phyloP scores from a whole-genome alignment of 2,888 invertebrate genomes.

The Pristionchus arcanus region DNA sequence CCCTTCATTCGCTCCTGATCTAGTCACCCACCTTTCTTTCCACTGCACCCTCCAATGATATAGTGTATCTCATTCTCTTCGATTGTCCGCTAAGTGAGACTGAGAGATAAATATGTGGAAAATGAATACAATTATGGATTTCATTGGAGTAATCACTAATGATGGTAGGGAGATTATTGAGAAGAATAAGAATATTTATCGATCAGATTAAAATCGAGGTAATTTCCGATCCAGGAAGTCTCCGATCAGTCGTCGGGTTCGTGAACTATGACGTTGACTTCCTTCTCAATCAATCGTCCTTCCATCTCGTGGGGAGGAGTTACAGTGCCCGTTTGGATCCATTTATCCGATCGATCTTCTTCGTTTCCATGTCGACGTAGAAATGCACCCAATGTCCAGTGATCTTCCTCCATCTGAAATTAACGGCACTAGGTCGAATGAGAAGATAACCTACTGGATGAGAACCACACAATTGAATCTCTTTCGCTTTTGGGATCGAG shows the following conservation, averaged over 20 bases:
- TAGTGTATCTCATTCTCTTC: constrained; percentile 50
- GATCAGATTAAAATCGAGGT: not conserved
- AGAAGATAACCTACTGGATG: no score
- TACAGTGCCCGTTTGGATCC: not conserved
- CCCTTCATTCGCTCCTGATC: constrained; percentile 1
- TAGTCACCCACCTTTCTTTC: constrained; percentile 29
- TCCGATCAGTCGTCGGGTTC: constrained; percentile 39
- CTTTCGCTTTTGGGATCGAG: no score
- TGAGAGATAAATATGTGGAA: constrained; percentile 54
- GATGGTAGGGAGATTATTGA: not conserved
- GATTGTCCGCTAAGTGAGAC: constrained; percentile 51
- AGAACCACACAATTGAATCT: no score
- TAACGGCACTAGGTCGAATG: no score
- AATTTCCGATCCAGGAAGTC: constrained; percentile 38
- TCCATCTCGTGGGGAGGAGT: not conserved
- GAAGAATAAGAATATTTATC: not conserved
- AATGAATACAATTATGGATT: not conserved
- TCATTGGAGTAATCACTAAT: no score
- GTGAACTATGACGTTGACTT: constrained; percentile 24
- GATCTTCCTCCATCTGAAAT: not conserved
- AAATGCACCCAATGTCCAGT: not conserved
- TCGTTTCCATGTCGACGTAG: not conserved
- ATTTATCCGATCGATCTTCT: not conserved
- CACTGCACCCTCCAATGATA: not conserved
- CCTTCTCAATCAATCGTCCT: not conserved